Evolutionary conservation across 1,140 invertebrate genomes (phyloP), one percentile per base, ranked within the genome.

Genomic region (Sarcophaga bullata): DNA sequence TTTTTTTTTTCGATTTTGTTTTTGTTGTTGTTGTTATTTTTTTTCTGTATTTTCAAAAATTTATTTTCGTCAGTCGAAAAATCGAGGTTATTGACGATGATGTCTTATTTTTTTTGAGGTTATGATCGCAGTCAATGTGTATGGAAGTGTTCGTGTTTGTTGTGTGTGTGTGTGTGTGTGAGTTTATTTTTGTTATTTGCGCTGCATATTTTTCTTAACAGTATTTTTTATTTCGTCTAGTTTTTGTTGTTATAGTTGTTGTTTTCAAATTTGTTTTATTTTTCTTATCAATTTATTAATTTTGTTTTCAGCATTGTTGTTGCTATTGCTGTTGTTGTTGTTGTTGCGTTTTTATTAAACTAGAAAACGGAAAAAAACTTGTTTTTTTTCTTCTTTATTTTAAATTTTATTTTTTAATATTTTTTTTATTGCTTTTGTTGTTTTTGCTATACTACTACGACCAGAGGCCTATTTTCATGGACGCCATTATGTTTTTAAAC

Each of bases 151-250:
- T n/a, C 6, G n/a, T 58, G 13, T 15, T 58, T 11, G 15, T 6
- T 58, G n/a, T 58, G 13, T n/a, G 10, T 58, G 13, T n/a, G 10
- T 13, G 54, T 58, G 54, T 5, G 54, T 58, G 19, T 62, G 7
- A 9, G 25, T 37, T 37, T 25, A 68, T 9, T 68, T 37, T 19
- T 68, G 62, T 19, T 37, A 19, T 17, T 68, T 68, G 17, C 17
- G 10, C 62, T 25, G 62, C 54, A 58, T 58, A n/a, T 62, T 62
- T 62, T 68, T 68, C 19, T 68, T 68, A 19, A 68, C 62, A 68
- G 62, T 25, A 19, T 68, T 68, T 68, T 25, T 8, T n/a, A n/a
- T n/a, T 9, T 52, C 25, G 25, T 52, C 13, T 52, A 52, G 13
- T 52, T 19, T 68, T 68, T 68, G n/a, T 68, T 68, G 62, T 68